These are phyloP conservation scores for Leptinotarsa haldemani DNA, from an alignment of 2,888 invertebrate species.

Conservation along the genomic window DNA sequence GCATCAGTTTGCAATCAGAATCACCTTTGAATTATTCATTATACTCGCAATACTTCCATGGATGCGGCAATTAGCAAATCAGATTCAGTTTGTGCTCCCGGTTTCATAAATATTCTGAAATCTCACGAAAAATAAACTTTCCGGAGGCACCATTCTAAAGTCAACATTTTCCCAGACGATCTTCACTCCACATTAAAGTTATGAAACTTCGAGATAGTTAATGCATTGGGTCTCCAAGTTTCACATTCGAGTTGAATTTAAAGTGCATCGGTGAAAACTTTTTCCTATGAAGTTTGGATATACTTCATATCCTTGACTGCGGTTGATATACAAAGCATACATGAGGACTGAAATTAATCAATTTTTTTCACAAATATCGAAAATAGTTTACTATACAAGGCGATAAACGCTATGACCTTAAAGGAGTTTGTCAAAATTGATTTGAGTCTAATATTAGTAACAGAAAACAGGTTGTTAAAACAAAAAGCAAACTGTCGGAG, in stretches of 20 bases:
- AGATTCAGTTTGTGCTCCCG: background rate
- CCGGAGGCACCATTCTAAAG: background rate
- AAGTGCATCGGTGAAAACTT: conserved; percentile 9
- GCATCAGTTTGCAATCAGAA: background rate
- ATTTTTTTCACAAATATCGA: no score
- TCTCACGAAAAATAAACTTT: conserved; percentile 5
- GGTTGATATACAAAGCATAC: background rate
- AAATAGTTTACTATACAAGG: no score
- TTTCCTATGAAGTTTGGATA: background rate
- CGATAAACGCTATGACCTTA: no score
- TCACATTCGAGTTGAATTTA: background rate
- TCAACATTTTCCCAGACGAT: conserved; percentile 18
- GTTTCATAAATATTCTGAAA: conserved; percentile 10
- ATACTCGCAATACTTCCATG: background rate
- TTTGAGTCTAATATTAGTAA: no score
- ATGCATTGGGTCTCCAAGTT: conserved; percentile 5
- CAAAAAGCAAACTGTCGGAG: no score
- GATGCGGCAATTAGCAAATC: conserved; percentile 9
- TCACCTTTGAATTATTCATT: background rate
- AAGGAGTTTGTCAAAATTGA: no score
- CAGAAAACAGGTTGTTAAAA: no score
- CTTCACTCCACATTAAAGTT: background rate
- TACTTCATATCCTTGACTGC: background rate
- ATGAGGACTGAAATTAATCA: background rate
- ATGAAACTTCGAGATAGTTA: conserved; percentile 2